Evolutionary conservation across 2,113 vertebrate genomes (phyloP).

Genomic region (Litocranius walleri): DNA sequence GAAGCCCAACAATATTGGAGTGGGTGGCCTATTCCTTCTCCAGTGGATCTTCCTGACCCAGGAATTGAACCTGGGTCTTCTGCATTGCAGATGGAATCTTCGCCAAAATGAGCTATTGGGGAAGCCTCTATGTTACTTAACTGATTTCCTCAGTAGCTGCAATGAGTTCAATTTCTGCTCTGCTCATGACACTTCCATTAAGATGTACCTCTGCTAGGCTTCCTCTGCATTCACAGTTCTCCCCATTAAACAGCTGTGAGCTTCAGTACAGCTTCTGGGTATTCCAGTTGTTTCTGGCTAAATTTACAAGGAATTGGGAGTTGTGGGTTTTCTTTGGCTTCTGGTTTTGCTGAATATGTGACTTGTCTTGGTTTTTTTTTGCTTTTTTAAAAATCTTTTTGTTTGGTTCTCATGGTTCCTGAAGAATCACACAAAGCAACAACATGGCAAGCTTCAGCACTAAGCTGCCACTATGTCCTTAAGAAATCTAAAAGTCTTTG

Average conservation of each 20-base stretch:
- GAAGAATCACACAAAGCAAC: constrained; percentile 1
- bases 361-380: not conserved
- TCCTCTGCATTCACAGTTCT: not conserved
- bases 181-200: not conserved
- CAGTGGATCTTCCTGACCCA: fast-evolving
- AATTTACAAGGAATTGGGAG: constrained; percentile 13
- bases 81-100: not conserved
- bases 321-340: constrained; percentile 7
- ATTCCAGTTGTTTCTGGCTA: constrained; percentile 18
- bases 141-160: not conserved
- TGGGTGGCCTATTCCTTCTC: not conserved
- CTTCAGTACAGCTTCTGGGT: not conserved
- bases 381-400: not conserved
- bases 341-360: constrained; percentile 41
- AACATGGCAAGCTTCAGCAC: not conserved
- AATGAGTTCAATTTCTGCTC: not conserved
- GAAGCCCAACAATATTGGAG: not conserved
- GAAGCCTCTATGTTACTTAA: not conserved
- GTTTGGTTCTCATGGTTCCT: constrained; percentile 18
- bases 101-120: not conserved
- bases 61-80: not conserved
- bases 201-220: not conserved
- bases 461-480: constrained; percentile 8
- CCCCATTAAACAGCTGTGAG: not conserved
- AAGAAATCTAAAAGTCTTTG: constrained; percentile 11